phyloP scores from a whole-genome alignment of 2,113 vertebrate species.

The Dasyurus viverrinus region DNA sequence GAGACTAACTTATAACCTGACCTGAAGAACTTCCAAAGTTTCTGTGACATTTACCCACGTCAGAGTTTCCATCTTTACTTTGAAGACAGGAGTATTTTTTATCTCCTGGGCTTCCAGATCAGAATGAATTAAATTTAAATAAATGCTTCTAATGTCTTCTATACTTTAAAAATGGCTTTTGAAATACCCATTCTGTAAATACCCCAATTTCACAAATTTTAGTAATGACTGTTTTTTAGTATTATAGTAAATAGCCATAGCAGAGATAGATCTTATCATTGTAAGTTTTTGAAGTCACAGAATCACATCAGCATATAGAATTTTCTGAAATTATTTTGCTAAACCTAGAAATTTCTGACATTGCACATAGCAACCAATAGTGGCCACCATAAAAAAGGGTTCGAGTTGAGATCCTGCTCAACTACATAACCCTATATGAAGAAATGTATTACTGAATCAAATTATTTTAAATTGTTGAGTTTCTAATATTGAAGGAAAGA shows the following conservation, averaged over 20 bases:
- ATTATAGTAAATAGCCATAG: neutral
- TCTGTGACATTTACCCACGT: constrained; percentile 4
- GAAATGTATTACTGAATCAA: neutral
- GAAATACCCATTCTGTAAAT: constrained; percentile 2
- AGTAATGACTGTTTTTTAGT: neutral
- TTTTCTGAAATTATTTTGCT: neutral
- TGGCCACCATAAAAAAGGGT: neutral
- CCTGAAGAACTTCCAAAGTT: constrained; percentile 32
- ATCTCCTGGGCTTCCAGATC: constrained; percentile 25
- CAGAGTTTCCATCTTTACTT: constrained; percentile 25
- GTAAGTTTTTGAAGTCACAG: constrained; percentile 10
- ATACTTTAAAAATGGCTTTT: constrained; percentile 25
- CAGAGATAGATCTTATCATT: neutral
- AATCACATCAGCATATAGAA: neutral
- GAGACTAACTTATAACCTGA: constrained; percentile 26
- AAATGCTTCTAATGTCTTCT: constrained; percentile 32
- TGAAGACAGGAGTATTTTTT: neutral
- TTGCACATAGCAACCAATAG: neutral
- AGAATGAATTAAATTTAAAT: constrained; percentile 31
- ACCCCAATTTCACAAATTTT: neutral
- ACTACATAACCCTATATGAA: neutral
- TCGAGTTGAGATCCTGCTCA: neutral
- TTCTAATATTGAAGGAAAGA: constrained; percentile 15
- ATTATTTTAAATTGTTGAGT: constrained; percentile 29
- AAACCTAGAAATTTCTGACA: neutral